Evolutionary conservation across 2,888 invertebrate genomes (phyloP), one percentile per base, ranked within the genome.

Genomic region (Papilio gigon): DNA sequence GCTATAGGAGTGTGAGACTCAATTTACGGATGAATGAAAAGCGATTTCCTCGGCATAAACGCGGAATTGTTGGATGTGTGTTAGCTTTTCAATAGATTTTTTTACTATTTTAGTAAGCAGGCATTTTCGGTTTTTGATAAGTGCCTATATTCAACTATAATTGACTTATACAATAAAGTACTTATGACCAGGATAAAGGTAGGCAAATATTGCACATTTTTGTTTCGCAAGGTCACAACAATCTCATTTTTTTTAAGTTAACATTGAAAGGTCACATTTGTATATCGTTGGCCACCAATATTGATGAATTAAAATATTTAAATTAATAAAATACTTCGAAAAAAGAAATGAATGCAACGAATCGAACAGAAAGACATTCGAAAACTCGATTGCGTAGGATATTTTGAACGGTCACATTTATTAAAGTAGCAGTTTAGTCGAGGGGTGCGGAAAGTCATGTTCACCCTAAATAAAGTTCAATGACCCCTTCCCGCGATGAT

Each of bases 401-500:
- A 71, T 72, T 71, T 74, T 65, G 68, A 71, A 67, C 68, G 65
- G 69, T 59, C 71, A 73, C 65, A 72, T 76, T 74, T 73, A 72
- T 68, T 72, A 66, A 72, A 70, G 73, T 71, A 70, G 71, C 73
- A 73, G 67, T 74, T 71, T 72, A 67, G 71, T 60, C 71, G 73
- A 74, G 72, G 75, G 76, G 75, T 74, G 74, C 65, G 70, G 67
- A 68, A 71, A 71, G 70, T 70, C 71, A 70, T 70, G 73, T 72
- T 56, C 75, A 76, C 76, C 76, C 76, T 69, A 75, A 72, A 72
- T 73, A 71, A 71, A 74, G 76, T 73, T 75, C 76, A 72, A 72
- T 71, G 75, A 76, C 71, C 76, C 62, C 72, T 65, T 53, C 71
- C 70, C 68, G 60, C 64, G 56, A 60, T 61, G 30, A 65, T 35